Percentiles rank a stretch among this genome's conserved stretches.
Conservation (phyloP, 2,888 invertebrate species). For the Phoenoteleia sp. region DNA sequence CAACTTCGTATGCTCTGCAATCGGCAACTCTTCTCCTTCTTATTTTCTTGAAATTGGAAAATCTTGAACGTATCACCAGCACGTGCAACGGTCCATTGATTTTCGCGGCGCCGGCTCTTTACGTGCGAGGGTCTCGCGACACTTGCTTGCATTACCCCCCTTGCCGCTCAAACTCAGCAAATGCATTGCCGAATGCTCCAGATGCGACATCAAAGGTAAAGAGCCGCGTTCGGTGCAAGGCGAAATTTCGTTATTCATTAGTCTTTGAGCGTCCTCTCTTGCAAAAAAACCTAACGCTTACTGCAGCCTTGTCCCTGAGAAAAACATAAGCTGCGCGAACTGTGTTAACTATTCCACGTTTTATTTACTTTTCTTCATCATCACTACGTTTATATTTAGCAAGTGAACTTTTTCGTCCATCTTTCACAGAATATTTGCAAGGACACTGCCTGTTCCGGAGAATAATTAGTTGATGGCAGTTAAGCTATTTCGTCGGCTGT, state of each 20-base stretch:
- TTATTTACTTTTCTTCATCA: too few relatives aligned
- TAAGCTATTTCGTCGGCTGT: too few relatives aligned
- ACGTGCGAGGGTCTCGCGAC: conserved; percentile 10
- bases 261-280: conserved; percentile 29
- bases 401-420: too few relatives aligned
- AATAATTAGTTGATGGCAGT: too few relatives aligned
- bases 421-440: too few relatives aligned
- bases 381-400: too few relatives aligned
- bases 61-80: conserved; percentile 50
- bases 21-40: conserved; percentile 2
- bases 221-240: neutral
- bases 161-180: conserved; percentile 25
- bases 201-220: conserved; percentile 52
- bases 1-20: conserved; percentile 41
- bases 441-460: too few relatives aligned
- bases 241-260: conserved; percentile 54
- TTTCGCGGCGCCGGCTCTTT: conserved; percentile 36
- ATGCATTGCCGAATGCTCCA: conserved; percentile 40
- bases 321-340: too few relatives aligned
- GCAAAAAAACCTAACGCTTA: too few relatives aligned
- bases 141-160: conserved; percentile 11
- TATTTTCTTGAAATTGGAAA: conserved; percentile 54
- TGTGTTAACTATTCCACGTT: too few relatives aligned
- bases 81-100: conserved; percentile 52
- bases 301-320: too few relatives aligned